A percentile compares a stretch with the other conserved stretches of the same genome.
Evolutionary conservation across 2,113 vertebrate species (phyloP).

Genomic region (Oreochromis aureus): DNA sequence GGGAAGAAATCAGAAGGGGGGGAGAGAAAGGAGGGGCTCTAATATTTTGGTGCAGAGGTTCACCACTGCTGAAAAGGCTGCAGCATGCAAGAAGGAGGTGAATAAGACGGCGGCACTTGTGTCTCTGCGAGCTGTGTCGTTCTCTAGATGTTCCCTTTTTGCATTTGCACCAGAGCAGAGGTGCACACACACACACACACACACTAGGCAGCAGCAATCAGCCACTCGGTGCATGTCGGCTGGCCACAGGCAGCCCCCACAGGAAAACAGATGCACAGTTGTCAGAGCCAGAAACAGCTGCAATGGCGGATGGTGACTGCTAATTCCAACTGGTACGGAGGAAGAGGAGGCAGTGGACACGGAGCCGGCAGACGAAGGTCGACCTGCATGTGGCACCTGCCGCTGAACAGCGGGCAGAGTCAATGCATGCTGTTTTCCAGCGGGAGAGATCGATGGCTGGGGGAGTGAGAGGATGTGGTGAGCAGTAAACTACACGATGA

Average conservation of each 20-base stretch:
- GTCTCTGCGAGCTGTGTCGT: not conserved
- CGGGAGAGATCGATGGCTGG: conserved; percentile 15
- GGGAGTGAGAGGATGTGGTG: conserved; percentile 24
- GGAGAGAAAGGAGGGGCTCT: conserved; percentile 27
- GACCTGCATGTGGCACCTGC: conserved; percentile 31
- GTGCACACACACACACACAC: not conserved
- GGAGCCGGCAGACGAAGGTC: not conserved
- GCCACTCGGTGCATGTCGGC: not conserved
- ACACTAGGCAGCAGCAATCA: not conserved
- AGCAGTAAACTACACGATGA: conserved; percentile 17
- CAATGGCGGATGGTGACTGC: conserved; percentile 8
- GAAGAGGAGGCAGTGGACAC: not conserved
- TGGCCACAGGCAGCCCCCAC: conserved; percentile 13
- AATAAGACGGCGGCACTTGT: not conserved
- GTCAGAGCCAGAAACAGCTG: conserved; percentile 16
- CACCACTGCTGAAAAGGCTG: conserved; percentile 36
- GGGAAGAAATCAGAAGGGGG: not conserved
- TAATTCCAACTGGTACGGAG: not conserved
- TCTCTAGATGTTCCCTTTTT: not conserved
- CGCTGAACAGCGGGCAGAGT: not conserved
- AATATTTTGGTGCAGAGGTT: conserved; percentile 65
- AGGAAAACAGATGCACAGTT: conserved; percentile 35
- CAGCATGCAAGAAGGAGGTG: conserved; percentile 22
- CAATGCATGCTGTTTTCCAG: not conserved
- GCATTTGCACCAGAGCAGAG: not conserved